Evolutionary conservation across 2,888 invertebrate genomes (phyloP), one percentile per base, ranked within the genome.

Genomic region (Eupsilia transversa): DNA sequence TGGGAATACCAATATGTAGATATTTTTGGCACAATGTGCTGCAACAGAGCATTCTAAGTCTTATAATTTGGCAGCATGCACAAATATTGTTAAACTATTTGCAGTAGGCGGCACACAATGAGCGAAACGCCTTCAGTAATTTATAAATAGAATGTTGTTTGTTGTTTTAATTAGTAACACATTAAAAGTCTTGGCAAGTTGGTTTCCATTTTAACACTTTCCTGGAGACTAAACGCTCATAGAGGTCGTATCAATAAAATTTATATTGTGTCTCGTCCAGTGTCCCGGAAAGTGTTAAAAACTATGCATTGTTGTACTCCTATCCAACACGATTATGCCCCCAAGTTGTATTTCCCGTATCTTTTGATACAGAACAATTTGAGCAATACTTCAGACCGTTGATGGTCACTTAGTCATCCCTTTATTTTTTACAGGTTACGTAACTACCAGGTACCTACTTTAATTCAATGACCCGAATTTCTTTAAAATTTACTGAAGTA

Each of bases 61-160:
- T 54, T 57, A 10, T 35, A 64, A 83, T 83, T 71, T 74, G 46
- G 72, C 65, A 82, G 61, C 30, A 64, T 23, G 43, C 7, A n/a
- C 35, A 61, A 33, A 54, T 23, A 35, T 67, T 73, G 38, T 35
- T 23, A 38, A 76, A 67, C 61, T 33, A 59, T 57, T 43, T 30
- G 57, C 38, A 64, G 60, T 76, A 49, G 35, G 67, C 54, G 65
- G 20, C 68, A 64, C 33, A 76, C 27, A 68, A 80, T 66, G 20
- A 73, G 65, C 63, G 27, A 69, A 66, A 84, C 64, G 43, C 43
- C 49, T 66, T 71, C 30, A 57, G 63, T 54, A 0, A 54, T 77
- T 54, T 80, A 72, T 69, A 43, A 77, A 66, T 72, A 70, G 52
- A 75, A 59, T 23, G 23, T 63, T 69, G 64, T 35, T 46, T 59